Evolutionary conservation across 2,113 vertebrate species (phyloP).

Genomic region (Vimba vimba): DNA sequence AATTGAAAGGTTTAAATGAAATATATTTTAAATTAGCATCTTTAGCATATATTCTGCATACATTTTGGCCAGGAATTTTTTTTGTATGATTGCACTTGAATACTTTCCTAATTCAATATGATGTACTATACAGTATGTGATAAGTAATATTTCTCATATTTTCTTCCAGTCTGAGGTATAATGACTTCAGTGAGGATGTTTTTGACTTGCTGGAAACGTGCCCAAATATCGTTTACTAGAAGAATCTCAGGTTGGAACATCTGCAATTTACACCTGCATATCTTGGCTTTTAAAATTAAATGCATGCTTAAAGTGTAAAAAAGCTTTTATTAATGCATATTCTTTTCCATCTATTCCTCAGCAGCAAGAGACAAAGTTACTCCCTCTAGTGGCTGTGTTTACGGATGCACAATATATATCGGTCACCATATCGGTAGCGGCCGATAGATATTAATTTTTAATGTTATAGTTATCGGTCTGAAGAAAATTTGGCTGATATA

Average conservation of each 20-base stretch:
- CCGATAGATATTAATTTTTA: too few species aligned
- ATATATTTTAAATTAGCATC: not conserved
- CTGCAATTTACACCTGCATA: not conserved
- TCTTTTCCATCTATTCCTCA: not conserved
- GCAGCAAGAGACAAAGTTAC: not conserved
- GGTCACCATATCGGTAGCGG: too few species aligned
- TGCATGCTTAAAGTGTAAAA: not conserved
- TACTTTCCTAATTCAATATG: not conserved
- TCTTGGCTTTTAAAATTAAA: not conserved
- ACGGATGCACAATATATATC: too few species aligned
- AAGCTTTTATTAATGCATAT: not conserved
- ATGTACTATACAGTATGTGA: not conserved
- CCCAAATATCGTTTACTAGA: constrained; percentile 67
- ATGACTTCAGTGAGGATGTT: constrained; percentile 70
- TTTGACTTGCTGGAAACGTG: constrained; percentile 65
- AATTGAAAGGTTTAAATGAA: not conserved
- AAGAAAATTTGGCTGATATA: too few species aligned
- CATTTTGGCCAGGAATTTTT: not conserved
- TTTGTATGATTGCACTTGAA: not conserved
- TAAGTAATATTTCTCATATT: not conserved
- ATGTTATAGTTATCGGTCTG: too few species aligned
- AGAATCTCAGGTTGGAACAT: not conserved
- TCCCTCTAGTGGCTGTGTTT: not conserved
- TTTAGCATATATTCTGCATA: not conserved
- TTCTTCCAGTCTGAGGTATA: constrained; percentile 69